Percentiles rank a stretch among this genome's conserved stretches.
Evolutionary conservation across 2,797 vertebrate species (phyloP).

Genomic region (Gouania willdenowi): DNA sequence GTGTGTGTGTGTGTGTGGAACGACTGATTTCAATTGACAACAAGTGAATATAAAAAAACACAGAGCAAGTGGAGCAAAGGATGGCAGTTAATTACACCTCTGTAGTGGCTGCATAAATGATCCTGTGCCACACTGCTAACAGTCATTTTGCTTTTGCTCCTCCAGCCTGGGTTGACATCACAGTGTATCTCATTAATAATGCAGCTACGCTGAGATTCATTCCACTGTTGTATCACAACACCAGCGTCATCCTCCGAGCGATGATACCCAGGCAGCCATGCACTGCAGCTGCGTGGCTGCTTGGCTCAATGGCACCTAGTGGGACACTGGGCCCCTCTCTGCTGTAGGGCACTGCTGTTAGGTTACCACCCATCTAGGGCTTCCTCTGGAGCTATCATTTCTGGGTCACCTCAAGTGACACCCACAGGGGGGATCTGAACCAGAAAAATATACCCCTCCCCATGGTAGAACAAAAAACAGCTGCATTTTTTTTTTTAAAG

Average conservation of each 20-base stretch:
- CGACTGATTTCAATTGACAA: conserved; percentile 32
- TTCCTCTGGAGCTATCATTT: conserved; percentile 69
- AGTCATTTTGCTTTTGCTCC: conserved; percentile 65
- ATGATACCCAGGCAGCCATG: conserved; percentile 42
- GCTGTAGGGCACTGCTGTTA: conserved; percentile 47
- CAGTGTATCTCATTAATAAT: conserved; percentile 74
- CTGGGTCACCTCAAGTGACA: conserved; percentile 70
- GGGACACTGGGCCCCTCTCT: conserved; percentile 31
- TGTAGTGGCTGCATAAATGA: conserved; percentile 57
- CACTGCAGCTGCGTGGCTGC: conserved; percentile 15
- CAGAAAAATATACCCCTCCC: no score
- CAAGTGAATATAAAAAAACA: conserved; percentile 28
- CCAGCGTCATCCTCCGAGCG: conserved; percentile 27
- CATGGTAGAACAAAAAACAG: no score
- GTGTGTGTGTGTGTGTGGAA: no score
- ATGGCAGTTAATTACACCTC: conserved; percentile 62
- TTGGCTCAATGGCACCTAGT: conserved; percentile 15
- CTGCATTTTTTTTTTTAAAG: no score
- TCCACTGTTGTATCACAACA: conserved; percentile 51
- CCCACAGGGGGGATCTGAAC: no score
- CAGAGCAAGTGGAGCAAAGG: conserved; percentile 40
- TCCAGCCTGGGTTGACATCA: conserved; percentile 71
- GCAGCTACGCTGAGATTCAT: conserved; percentile 61
- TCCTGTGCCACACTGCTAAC: conserved; percentile 54
- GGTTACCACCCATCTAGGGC: conserved; percentile 63